Conservation (phyloP, 2,113 vertebrate species). For the Rhinolophus ferrumequinum region DNA sequence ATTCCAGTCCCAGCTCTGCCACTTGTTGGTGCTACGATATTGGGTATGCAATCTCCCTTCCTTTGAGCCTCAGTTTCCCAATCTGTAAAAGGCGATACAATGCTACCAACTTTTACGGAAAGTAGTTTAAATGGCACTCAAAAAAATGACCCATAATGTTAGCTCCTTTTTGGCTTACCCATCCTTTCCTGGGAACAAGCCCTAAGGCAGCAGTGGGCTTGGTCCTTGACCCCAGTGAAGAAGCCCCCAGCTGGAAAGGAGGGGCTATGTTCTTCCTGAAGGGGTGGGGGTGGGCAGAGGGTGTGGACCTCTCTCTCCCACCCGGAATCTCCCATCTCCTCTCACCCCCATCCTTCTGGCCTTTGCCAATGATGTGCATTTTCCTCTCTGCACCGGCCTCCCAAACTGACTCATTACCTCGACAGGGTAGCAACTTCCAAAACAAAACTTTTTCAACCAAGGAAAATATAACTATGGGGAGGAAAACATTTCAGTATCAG, state of each 20-base stretch:
- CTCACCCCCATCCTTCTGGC: slow-evolving; percentile 65
- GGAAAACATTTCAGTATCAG: slow-evolving; percentile 81
- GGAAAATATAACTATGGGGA: slow-evolving; percentile 82
- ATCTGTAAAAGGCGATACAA: background rate
- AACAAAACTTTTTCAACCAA: slow-evolving; percentile 84
- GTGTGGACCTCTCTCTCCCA: slow-evolving; percentile 62
- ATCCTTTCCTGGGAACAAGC: background rate
- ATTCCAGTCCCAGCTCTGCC: background rate
- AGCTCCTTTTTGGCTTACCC: background rate
- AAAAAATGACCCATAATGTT: background rate
- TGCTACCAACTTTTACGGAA: background rate
- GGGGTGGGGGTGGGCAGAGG: slow-evolving; percentile 40
- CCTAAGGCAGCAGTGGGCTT: background rate
- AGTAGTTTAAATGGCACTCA: background rate
- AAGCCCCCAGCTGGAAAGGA: background rate
- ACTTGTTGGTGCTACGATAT: background rate
- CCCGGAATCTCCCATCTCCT: slow-evolving; percentile 72
- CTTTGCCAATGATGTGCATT: slow-evolving; percentile 79
- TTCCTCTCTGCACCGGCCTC: slow-evolving; percentile 75
- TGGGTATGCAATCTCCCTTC: background rate
- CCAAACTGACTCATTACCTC: slow-evolving; percentile 82
- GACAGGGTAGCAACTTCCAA: slow-evolving; percentile 84
- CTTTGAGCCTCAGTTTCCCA: background rate
- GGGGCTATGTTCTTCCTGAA: slow-evolving; percentile 23
- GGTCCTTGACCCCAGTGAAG: background rate